Evolutionary conservation across 2,113 vertebrate species (phyloP).

Genomic region (Rutilus rutilus): DNA sequence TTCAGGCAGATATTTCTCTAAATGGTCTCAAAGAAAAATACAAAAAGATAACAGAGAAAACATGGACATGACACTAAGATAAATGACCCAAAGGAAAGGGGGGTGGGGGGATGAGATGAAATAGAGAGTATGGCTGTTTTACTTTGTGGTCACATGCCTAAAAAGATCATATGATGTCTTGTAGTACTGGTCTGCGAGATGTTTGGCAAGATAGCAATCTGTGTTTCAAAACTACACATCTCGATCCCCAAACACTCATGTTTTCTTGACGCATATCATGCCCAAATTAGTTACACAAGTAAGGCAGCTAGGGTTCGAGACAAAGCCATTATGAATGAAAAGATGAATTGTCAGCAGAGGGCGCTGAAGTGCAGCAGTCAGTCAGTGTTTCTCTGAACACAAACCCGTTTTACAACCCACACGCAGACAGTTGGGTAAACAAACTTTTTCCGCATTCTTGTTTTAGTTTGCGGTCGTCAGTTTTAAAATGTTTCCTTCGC

Average conservation of each 20-base stretch:
- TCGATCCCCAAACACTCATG: background rate
- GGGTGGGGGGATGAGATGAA: background rate
- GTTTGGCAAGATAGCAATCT: conserved; percentile 10
- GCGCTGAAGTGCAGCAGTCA: background rate
- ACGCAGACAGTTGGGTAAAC: background rate
- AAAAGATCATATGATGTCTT: conserved; percentile 33
- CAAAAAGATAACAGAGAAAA: conserved; percentile 14
- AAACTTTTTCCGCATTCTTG: background rate
- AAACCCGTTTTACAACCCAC: background rate
- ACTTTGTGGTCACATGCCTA: conserved; percentile 24
- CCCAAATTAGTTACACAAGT: background rate
- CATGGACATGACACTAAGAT: background rate
- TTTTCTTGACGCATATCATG: background rate
- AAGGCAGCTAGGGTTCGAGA: background rate
- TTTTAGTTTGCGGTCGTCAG: background rate
- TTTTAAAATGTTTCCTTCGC: background rate
- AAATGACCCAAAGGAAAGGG: background rate
- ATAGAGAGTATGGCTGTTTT: conserved; percentile 22
- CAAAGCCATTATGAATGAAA: background rate
- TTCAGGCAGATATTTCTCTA: background rate
- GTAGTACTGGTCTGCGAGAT: conserved; percentile 2
- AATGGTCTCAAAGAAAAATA: background rate
- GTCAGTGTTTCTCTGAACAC: background rate
- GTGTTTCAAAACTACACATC: background rate
- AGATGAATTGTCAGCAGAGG: conserved; percentile 10